Base-by-base conservation (phyloP, 1,140 invertebrate genomes). In the Hylaeus anthracinus region DNA sequence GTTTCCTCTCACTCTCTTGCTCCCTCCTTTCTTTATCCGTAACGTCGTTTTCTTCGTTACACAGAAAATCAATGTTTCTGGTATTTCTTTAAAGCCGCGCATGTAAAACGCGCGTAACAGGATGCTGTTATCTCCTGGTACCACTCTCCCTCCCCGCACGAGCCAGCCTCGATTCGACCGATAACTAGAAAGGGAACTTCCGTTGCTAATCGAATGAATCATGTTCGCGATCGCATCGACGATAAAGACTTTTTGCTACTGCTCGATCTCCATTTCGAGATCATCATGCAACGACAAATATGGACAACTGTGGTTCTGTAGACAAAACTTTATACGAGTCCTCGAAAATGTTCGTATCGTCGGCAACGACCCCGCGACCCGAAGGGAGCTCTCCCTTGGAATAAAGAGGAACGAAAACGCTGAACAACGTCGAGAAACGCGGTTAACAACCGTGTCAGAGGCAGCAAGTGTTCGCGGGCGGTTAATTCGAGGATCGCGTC, bases 141-240 rank as follows among this genome's bases (percentile, higher is more conserved):
- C 37, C 37, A 6, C 51, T 26, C 53, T 26, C 15, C 48, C 39
- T 26, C 15, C 6, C 4, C 41, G 41, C 10, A 9, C 45, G 45
- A 48, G 5, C 45, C 26, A 26, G 43, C 6, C 63, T 60, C 72
- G 65, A 63, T 67, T 45, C 12, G 1, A 14, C 26, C 61, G 77
- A 79, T 65, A 65, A 79, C 51, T 58, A 56, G 71, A 65, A 51
- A 65, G 67, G 77, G 53, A 51, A 73, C 70, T 79, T 79, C 71
- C 61, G 77, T n/a, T 66, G 37, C 53, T 72, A 45, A 79, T 73
- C 77, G n/a, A 65, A 73, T 41, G 77, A 65, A 73, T 79, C 76
- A 45, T 53, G 60, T 14, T 8, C 41, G 58, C 48, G 72, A 63
- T 64, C 9, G 14, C 58, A 48, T 48, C 4, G 43, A 6, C 15